These are phyloP conservation scores for Hirudo medicinalis DNA, from an alignment of 1,140 invertebrate species.

Conservation along the genomic window DNA sequence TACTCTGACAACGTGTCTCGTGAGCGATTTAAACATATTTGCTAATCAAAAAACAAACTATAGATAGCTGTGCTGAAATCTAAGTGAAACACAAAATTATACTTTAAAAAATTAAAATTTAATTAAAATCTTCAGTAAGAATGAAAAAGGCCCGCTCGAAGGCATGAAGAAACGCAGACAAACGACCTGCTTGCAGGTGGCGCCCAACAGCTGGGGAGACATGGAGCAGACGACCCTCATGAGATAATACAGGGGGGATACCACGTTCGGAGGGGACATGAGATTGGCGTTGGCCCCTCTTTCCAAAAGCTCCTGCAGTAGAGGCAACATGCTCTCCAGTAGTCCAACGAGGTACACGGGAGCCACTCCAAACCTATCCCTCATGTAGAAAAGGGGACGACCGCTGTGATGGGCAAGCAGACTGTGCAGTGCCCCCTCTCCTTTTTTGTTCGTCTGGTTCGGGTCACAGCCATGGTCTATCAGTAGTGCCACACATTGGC, in stretches of 20 bases:
- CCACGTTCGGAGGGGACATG: conserved; percentile 23
- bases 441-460: conserved; percentile 23
- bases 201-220: conserved; percentile 22
- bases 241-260: conserved; percentile 24
- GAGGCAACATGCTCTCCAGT: conserved; percentile 19
- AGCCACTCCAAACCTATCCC: conserved; percentile 22
- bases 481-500: conserved; percentile 17
- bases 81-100: no score
- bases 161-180: no score
- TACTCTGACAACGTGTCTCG: no score
- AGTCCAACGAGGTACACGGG: conserved; percentile 20
- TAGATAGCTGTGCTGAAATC: no score
- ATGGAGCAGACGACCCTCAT: conserved; percentile 24
- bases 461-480: conserved; percentile 22
- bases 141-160: no score
- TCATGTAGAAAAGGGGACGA: conserved; percentile 23
- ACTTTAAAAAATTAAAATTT: no score
- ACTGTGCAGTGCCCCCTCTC: conserved; percentile 22
- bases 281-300: conserved; percentile 20
- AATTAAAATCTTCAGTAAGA: no score
- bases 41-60: no score
- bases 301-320: conserved; percentile 21
- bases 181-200: conserved; percentile 12
- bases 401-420: conserved; percentile 22
- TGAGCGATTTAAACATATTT: no score